These are phyloP conservation scores for Cephus pygmeus DNA, from an alignment of 2,888 invertebrate genomes.

Conservation along the genomic window DNA sequence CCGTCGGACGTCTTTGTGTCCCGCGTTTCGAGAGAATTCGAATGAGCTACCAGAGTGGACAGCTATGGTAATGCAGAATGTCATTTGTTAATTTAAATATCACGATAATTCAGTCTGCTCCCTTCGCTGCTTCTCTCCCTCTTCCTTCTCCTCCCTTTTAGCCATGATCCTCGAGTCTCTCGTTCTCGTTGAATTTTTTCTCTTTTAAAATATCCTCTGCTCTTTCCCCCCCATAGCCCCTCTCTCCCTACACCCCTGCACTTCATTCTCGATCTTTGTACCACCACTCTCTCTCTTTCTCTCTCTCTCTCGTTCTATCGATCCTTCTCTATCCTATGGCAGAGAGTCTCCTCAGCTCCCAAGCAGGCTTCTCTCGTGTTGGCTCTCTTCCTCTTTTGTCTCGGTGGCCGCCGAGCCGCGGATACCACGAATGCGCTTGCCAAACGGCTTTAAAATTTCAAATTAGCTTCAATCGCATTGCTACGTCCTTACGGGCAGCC, in stretches of 20 bases:
- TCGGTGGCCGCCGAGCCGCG: conserved; percentile 32
- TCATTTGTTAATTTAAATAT: conserved; percentile 63
- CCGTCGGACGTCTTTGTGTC: conserved; percentile 1
- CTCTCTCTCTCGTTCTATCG: neutral
- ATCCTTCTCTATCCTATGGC: neutral
- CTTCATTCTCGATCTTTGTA: conserved; percentile 24
- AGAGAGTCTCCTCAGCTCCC: conserved; percentile 1
- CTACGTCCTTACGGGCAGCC: conserved; percentile 39
- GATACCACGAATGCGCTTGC: conserved; percentile 23
- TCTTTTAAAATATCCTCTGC: neutral
- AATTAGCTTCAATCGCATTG: conserved; percentile 62
- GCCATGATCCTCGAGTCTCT: neutral
- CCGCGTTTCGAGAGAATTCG: conserved; percentile 39
- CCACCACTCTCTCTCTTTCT: conserved; percentile 12
- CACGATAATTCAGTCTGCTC: conserved; percentile 59
- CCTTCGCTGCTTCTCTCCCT: neutral
- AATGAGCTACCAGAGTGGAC: conserved; percentile 47
- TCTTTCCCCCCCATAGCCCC: conserved; percentile 21
- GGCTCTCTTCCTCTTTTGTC: conserved; percentile 18
- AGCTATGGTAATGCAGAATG: conserved; percentile 59
- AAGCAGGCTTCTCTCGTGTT: neutral
- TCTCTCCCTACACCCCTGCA: conserved; percentile 14
- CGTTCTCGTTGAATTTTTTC: neutral
- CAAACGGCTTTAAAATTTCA: conserved; percentile 55
- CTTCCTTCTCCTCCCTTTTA: neutral